Conservation (phyloP, 1,140 invertebrate species). For the Dendroctonus ponderosae region DNA sequence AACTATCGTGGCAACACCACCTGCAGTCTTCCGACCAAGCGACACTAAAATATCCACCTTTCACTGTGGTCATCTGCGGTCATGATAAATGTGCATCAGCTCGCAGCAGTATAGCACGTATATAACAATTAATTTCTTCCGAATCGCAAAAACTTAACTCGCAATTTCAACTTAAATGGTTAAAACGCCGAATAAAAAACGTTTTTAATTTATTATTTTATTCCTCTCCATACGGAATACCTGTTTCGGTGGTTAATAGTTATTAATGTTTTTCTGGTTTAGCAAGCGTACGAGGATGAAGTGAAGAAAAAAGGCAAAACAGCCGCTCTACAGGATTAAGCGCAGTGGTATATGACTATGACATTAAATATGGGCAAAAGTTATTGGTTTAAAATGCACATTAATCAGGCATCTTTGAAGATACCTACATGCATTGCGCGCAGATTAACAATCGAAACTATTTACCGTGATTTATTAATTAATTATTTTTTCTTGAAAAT, state of each 20-base stretch:
- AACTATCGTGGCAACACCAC: constrained; percentile 7
- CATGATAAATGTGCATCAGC: constrained; percentile 14
- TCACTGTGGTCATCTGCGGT: constrained; percentile 15
- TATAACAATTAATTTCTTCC: constrained; percentile 26
- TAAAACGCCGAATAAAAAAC: constrained; percentile 16
- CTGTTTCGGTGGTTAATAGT: constrained; percentile 27
- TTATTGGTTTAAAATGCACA: constrained; percentile 11
- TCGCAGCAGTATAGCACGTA: constrained; percentile 16
- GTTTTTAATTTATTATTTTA: constrained; percentile 27
- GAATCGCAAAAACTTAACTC: constrained; percentile 18
- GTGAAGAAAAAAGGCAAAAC: constrained; percentile 8
- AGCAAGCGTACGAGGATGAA: background rate
- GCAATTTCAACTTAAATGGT: constrained; percentile 13
- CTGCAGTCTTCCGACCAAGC: constrained; percentile 7
- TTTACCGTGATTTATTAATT: no score
- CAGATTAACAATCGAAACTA: no score
- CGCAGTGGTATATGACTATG: constrained; percentile 11
- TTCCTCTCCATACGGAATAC: constrained; percentile 11
- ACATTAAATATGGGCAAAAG: constrained; percentile 27
- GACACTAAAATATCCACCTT: constrained; percentile 24
- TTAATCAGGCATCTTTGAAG: constrained; percentile 3
- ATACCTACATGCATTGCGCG: no score
- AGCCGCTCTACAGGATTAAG: constrained; percentile 14
- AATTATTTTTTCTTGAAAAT: no score
- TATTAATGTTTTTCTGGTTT: constrained; percentile 27